phyloP scores from a whole-genome alignment of 2,113 vertebrate species.

The Forbesichthys papilliferus region DNA sequence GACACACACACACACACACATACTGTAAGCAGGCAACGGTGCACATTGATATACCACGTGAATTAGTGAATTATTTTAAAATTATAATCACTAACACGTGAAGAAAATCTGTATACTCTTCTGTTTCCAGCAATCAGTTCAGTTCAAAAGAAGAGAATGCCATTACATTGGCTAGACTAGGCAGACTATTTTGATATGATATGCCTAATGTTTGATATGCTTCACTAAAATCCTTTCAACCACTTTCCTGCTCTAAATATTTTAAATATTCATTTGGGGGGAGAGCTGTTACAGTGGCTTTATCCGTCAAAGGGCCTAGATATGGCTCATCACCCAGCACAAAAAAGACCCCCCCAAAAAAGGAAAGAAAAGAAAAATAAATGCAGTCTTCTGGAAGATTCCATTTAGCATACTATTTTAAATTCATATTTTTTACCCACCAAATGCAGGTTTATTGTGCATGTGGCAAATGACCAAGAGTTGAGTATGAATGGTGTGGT shows the following conservation, averaged over 20 bases:
- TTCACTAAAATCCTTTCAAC: constrained; percentile 26
- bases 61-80: constrained; percentile 38
- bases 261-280: constrained; percentile 23
- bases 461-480: constrained; percentile 1
- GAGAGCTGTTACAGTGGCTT: constrained; percentile 19
- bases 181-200: constrained; percentile 14
- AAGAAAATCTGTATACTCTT: neutral
- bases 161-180: constrained; percentile 1
- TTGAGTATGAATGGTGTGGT: neutral
- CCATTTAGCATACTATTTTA: constrained; percentile 18
- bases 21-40: no score
- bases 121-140: constrained; percentile 25
- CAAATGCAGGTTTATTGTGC: constrained; percentile 6
- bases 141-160: constrained; percentile 4
- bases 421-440: neutral
- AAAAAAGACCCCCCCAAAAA: neutral
- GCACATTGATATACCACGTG: neutral
- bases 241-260: constrained; percentile 20
- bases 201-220: constrained; percentile 24
- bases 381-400: constrained; percentile 7
- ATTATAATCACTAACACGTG: constrained; percentile 15
- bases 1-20: constrained; percentile 6
- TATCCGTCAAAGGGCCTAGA: constrained; percentile 12
- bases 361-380: neutral
- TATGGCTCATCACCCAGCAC: constrained; percentile 12